These are phyloP conservation scores for Nomada fucata DNA, from an alignment of 2,888 invertebrate genomes.

Conservation along the genomic window DNA sequence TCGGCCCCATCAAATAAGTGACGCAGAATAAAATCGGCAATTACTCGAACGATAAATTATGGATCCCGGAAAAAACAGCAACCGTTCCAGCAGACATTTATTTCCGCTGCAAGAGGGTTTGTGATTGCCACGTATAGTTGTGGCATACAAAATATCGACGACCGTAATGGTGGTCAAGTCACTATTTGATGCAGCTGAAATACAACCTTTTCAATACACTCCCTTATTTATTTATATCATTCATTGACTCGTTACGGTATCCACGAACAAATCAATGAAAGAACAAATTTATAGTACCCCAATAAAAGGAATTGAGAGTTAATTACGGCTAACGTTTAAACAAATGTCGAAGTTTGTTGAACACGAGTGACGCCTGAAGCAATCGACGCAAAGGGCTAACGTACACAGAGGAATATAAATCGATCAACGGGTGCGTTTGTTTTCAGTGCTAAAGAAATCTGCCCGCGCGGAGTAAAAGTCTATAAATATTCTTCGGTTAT, in stretches of 20 bases:
- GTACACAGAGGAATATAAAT: constrained; percentile 30
- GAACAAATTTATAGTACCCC: too few relatives aligned
- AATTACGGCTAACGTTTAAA: constrained; percentile 6
- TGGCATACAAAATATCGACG: neutral
- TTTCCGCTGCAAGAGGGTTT: neutral
- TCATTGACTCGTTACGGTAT: too few relatives aligned
- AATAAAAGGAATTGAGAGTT: neutral
- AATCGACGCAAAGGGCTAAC: neutral
- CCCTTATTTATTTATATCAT: neutral
- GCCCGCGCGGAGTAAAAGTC: constrained; percentile 26
- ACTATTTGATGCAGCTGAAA: neutral
- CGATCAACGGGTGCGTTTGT: constrained; percentile 34
- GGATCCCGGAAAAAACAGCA: neutral
- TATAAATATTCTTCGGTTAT: constrained; percentile 61
- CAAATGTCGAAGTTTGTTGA: constrained; percentile 7
- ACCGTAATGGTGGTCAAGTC: neutral
- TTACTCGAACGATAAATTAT: constrained; percentile 21
- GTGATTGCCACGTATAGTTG: neutral
- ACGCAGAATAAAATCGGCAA: constrained; percentile 16
- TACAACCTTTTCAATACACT: neutral
- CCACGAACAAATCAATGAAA: too few relatives aligned
- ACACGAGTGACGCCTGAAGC: constrained; percentile 15
- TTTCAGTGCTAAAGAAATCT: constrained; percentile 38
- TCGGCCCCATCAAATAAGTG: neutral
- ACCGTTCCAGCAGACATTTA: neutral